These are phyloP conservation scores for Halcyon malimbica DNA, from an alignment of 2,113 vertebrate species.

Conservation along the genomic window DNA sequence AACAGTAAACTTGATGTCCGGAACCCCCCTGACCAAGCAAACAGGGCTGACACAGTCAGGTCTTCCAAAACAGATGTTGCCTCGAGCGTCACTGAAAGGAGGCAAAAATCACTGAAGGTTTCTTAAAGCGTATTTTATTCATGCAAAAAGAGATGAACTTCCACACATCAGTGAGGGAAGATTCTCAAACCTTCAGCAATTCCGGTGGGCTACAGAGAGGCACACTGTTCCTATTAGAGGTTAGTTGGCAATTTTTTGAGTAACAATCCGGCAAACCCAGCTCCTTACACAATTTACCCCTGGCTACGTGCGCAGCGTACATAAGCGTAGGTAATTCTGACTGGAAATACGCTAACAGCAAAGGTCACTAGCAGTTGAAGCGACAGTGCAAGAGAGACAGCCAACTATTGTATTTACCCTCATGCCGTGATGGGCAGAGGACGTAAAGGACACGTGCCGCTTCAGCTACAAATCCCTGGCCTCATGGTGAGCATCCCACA, in stretches of 20 bases:
- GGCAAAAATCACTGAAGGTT: not conserved
- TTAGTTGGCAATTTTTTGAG: not conserved
- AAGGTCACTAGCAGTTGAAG: not conserved
- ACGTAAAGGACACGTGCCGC: not conserved
- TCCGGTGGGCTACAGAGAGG: fast-evolving
- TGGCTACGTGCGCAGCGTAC: fast-evolving
- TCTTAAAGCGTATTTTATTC: not conserved
- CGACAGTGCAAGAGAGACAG: not conserved
- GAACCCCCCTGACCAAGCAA: not conserved
- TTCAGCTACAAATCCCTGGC: not conserved
- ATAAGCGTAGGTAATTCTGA: not conserved
- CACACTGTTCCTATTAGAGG: not conserved
- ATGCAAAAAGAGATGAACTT: not conserved
- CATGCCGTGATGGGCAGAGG: fast-evolving
- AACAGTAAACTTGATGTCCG: not conserved
- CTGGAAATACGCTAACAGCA: not conserved
- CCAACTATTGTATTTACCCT: too few relatives aligned
- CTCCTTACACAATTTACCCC: not conserved
- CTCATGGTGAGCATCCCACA: fast-evolving
- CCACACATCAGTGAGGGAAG: not conserved
- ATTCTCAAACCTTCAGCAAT: not conserved
- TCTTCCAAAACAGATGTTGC: not conserved
- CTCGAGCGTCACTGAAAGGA: not conserved
- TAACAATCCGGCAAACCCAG: not conserved
- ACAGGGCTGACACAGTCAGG: fast-evolving